phyloP scores from a whole-genome alignment of 2,888 invertebrate species.

The Lapara coniferarum region DNA sequence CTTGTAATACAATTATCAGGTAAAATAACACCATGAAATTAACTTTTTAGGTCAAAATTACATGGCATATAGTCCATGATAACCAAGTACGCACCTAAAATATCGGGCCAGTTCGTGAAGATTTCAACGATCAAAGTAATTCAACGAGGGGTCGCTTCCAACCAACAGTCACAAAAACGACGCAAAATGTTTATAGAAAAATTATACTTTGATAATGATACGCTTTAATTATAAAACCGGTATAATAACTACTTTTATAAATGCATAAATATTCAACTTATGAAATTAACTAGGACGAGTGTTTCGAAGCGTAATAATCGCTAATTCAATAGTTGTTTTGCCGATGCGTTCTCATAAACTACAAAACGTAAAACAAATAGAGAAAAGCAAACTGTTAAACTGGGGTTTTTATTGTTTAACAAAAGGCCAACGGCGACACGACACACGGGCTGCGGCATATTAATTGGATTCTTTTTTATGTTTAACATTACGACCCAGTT shows the following conservation, averaged over 20 bases:
- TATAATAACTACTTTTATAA: background rate
- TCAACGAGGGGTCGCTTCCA: too few relatives aligned
- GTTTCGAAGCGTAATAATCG: background rate
- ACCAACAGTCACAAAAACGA: background rate
- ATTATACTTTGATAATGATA: background rate
- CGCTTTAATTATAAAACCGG: constrained; percentile 23
- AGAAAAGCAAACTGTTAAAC: constrained; percentile 23
- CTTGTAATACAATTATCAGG: background rate
- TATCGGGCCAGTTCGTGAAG: too few relatives aligned
- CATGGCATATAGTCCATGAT: too few relatives aligned
- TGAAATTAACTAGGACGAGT: constrained; percentile 6
- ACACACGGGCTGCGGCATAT: constrained; percentile 27
- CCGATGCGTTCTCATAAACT: constrained; percentile 2
- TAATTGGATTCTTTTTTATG: constrained; percentile 29
- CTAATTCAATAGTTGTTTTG: constrained; percentile 2
- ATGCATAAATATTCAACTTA: background rate
- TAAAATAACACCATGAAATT: background rate
- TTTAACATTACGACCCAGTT: constrained; percentile 59
- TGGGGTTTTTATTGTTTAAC: constrained; percentile 25
- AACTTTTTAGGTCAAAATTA: too few relatives aligned
- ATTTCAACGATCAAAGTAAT: too few relatives aligned
- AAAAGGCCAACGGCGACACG: constrained; percentile 28
- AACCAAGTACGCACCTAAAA: too few relatives aligned
- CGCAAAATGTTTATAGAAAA: constrained; percentile 4
- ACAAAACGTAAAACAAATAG: constrained; percentile 6